Base-by-base conservation (phyloP, 2,888 invertebrate genomes). In the Drosophila testacea region DNA sequence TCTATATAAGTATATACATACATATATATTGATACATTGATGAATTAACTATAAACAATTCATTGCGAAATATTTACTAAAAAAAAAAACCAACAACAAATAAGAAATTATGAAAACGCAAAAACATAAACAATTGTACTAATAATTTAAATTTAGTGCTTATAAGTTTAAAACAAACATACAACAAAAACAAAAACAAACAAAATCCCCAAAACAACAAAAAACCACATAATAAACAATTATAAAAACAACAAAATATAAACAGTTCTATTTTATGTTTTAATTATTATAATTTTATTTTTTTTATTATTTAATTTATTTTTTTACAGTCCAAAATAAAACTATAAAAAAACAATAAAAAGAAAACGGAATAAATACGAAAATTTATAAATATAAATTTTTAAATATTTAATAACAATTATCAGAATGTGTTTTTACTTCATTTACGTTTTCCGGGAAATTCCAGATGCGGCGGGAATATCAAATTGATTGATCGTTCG, bases 111-210 rank as follows among this genome's bases (percentile, higher is more conserved):
- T 32, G 46, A 60, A 46, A 50, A 55, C 36, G 47, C 44, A 44
- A 55, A 38, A 30, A 32, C 11, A 38, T 48, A 61, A 65, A 63
- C 48, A 74, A 77, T 71, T 83, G 68, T 87, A 85, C 85, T 88
- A 85, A 85, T 85, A 80, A 76, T 64, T 69, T 83, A 67, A 65
- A 83, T 67, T 75, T 85, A 77, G 77, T 77, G 78, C 76, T 84
- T 69, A 78, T 67, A 60, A 79, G 72, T 55, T 68, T 42, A 74
- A 67, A 71, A 61, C 32, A 39, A 64, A 56, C 50, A 39, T 61
- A 56, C 50, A 46, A 71, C 54, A 55, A 36, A 39, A 65, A 59
- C 61, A 77, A 61, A 62, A 51, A 65, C 11, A 51, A 74, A 65
- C 11, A n/a, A 55, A 42, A 7, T 9, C 41, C 22, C 48, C 59